phyloP scores from a whole-genome alignment of 1,140 invertebrate species.

The Drosophila melanica region DNA sequence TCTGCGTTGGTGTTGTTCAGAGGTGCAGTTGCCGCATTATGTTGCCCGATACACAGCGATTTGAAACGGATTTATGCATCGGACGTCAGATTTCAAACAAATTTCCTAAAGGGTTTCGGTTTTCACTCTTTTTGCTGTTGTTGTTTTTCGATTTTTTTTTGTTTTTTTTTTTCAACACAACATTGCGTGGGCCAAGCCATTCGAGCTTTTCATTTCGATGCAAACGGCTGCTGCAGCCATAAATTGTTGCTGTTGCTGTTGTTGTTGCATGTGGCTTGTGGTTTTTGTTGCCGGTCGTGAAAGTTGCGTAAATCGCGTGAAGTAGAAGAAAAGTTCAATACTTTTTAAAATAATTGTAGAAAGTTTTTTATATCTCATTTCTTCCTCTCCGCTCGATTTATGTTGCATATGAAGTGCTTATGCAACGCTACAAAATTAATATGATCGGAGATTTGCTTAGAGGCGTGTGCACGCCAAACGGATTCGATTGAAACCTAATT shows the following conservation, averaged over 20 bases:
- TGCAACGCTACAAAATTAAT: constrained; percentile 57
- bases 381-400: constrained; percentile 3
- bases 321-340: constrained; percentile 82
- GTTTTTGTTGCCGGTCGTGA: constrained; percentile 65
- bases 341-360: constrained; percentile 80
- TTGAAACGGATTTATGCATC: constrained; percentile 80
- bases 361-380: constrained; percentile 60
- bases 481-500: constrained; percentile 67
- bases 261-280: constrained; percentile 48
- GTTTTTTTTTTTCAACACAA: constrained; percentile 12
- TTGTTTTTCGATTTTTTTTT: constrained; percentile 8
- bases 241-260: constrained; percentile 63
- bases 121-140: constrained; percentile 47
- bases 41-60: constrained; percentile 48
- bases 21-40: constrained; percentile 42
- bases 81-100: constrained; percentile 67
- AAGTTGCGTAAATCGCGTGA: constrained; percentile 82
- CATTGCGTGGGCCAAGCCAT: constrained; percentile 71
- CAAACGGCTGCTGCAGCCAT: constrained; percentile 66
- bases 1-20: constrained; percentile 70
- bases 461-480: constrained; percentile 48
- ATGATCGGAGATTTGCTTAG: constrained; percentile 30
- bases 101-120: constrained; percentile 81
- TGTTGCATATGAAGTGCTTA: constrained; percentile 55
- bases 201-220: constrained; percentile 60